Evolutionary conservation across 2,888 invertebrate species (phyloP).

Genomic region (Chymomyza caudatula): DNA sequence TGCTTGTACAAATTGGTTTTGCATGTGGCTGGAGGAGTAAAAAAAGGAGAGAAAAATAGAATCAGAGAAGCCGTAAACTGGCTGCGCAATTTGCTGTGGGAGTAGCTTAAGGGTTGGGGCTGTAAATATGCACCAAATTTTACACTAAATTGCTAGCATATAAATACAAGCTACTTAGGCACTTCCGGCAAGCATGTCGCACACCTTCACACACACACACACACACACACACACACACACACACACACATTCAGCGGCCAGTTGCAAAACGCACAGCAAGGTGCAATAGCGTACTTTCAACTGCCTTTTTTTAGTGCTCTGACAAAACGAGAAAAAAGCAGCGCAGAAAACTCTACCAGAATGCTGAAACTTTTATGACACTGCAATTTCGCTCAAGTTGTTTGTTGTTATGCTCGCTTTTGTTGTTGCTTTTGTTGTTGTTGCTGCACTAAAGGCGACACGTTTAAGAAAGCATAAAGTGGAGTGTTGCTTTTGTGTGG

Average conservation of each 20-base stretch:
- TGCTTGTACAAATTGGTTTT: constrained; percentile 49
- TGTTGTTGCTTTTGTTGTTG: constrained; percentile 19
- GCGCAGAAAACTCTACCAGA: constrained; percentile 2
- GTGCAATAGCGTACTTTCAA: constrained; percentile 18
- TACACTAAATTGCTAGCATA: constrained; percentile 35
- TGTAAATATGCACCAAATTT: constrained; percentile 27
- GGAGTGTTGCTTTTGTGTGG: constrained; percentile 18
- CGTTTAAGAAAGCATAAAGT: constrained; percentile 23
- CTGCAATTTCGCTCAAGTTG: constrained; percentile 40
- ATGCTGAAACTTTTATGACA: constrained; percentile 49
- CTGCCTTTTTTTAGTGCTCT: constrained; percentile 14
- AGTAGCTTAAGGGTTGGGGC: not conserved
- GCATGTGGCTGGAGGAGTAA: constrained; percentile 58
- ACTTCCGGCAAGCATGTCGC: constrained; percentile 37
- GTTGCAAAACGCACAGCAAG: constrained; percentile 21
- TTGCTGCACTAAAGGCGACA: constrained; percentile 18
- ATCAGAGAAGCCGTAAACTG: not conserved
- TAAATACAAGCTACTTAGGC: constrained; percentile 48
- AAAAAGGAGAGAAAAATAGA: constrained; percentile 12
- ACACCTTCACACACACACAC: constrained; percentile 15
- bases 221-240: constrained; percentile 14
- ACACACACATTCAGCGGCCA: constrained; percentile 6
- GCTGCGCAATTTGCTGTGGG: not conserved
- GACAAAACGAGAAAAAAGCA: constrained; percentile 13
- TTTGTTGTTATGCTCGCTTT: constrained; percentile 9